A percentile compares a stretch with the other conserved stretches of the same genome.
Evolutionary conservation across 2,797 vertebrate species (phyloP).

Genomic region (Mastacembelus armatus): DNA sequence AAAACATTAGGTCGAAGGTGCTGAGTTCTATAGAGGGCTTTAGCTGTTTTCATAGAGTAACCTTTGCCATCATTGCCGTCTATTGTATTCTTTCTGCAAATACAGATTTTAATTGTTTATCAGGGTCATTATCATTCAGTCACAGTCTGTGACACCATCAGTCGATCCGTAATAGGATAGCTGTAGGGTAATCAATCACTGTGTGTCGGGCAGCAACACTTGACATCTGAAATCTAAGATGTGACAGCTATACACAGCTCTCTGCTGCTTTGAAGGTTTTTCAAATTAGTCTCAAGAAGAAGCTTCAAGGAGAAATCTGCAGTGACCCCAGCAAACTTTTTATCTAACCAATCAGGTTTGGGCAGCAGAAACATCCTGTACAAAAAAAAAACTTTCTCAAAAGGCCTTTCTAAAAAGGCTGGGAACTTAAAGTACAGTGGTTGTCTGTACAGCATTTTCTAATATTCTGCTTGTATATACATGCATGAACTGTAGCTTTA

Average conservation of each 20-base stretch:
- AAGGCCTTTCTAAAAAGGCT: not conserved
- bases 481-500: not conserved
- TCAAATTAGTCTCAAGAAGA: slow-evolving; percentile 29
- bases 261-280: slow-evolving; percentile 25
- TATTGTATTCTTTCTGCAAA: slow-evolving; percentile 38
- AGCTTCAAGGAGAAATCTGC: slow-evolving; percentile 40
- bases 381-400: slow-evolving; percentile 2
- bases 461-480: no score
- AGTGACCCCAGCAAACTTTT: slow-evolving; percentile 4
- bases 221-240: slow-evolving; percentile 52
- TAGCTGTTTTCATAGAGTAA: slow-evolving; percentile 22
- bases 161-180: slow-evolving; percentile 64
- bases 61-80: slow-evolving; percentile 49
- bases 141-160: slow-evolving; percentile 49
- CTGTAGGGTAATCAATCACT: slow-evolving; percentile 72
- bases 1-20: not conserved
- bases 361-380: not conserved
- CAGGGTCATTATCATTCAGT: slow-evolving; percentile 69
- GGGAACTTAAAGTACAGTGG: no score
- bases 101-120: slow-evolving; percentile 74
- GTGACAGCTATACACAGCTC: slow-evolving; percentile 5
- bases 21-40: slow-evolving; percentile 7
- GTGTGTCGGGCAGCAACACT: slow-evolving; percentile 37
- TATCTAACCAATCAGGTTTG: slow-evolving; percentile 23
- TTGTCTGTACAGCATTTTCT: not conserved